Evolutionary conservation across 2,888 invertebrate species (phyloP).

Genomic region (Perithous albicinctus): DNA sequence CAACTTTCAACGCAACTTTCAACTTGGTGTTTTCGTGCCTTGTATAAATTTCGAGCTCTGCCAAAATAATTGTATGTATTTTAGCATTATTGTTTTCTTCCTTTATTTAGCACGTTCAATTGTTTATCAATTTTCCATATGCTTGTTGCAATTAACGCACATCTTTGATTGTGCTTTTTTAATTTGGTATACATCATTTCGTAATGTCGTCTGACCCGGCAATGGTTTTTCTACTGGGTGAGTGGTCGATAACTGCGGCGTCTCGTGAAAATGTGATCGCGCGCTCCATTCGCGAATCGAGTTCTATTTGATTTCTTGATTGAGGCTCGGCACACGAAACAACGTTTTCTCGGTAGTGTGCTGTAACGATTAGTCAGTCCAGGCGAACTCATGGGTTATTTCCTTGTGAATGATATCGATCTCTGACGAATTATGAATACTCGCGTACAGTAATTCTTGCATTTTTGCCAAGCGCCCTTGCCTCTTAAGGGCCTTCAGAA

Average conservation of each 20-base stretch:
- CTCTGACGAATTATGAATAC: constrained; percentile 15
- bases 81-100: too few relatives aligned
- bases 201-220: neutral
- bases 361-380: constrained; percentile 14
- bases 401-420: constrained; percentile 33
- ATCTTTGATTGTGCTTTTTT: neutral
- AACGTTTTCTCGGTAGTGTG: neutral
- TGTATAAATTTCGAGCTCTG: too few relatives aligned
- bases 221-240: neutral
- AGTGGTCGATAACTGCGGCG: neutral
- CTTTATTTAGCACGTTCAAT: neutral
- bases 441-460: neutral
- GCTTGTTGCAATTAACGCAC: neutral
- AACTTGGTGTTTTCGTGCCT: too few relatives aligned
- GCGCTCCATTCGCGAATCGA: neutral
- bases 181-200: neutral
- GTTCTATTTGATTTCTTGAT: neutral
- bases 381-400: constrained; percentile 19
- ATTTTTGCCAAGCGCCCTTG: neutral
- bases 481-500: neutral
- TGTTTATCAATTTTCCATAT: neutral
- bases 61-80: too few relatives aligned
- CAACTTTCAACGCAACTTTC: too few relatives aligned
- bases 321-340: neutral
- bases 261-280: neutral